Evolutionary conservation across 2,797 vertebrate genomes (phyloP), one percentile per base, ranked within the genome.

Genomic region (Poecilia wingei): DNA sequence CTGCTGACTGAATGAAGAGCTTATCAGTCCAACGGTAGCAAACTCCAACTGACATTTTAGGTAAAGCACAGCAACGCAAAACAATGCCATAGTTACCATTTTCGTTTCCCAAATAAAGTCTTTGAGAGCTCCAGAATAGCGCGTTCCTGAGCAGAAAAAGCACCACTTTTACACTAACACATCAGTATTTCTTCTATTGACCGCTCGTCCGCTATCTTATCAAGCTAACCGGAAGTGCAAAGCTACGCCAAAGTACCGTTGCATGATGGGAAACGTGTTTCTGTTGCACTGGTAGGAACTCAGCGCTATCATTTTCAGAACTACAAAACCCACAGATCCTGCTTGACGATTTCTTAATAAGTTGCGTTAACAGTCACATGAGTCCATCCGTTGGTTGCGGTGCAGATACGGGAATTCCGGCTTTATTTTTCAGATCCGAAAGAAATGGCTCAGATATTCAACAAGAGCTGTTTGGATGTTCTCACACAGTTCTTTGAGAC

Each of bases 261-360:
- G 92, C 78, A 87, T 91, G 47, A 4, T 86, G 93, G 96, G 87
- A n/a, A 79, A 84, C 89, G 94, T 86, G 94, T 95, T 92, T 84
- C 51, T 8, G 0, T 14, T 0, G 0, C 0, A 0, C 0, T 0
- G 0, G 3, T 74, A 41, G 1, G 0, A 72, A 64, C 0, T 0
- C 0, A 28, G 6, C 0, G 6, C 39, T 41, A 0, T 0, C 0
- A 3, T 0, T 33, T 41, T 0, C 0, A 8, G 33, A 4, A 95
- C 95, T 95, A 91, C 95, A 95, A 92, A 3, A 83, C 79, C 95
- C 94, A 89, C 69, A 4, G 31, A 81, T 1, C 76, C 45, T 33
- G 6, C 0, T 22, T 5, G 1, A 14, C 13, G 13, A 28, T 0
- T n/a, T 12, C 36, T 7, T 2, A 10, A 31, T 51, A 12, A 43